Percentiles rank a stretch among this genome's conserved stretches.
These are phyloP conservation scores for Nanorana parkeri DNA, from an alignment of 2,113 vertebrate species.

Conservation along the genomic window DNA sequence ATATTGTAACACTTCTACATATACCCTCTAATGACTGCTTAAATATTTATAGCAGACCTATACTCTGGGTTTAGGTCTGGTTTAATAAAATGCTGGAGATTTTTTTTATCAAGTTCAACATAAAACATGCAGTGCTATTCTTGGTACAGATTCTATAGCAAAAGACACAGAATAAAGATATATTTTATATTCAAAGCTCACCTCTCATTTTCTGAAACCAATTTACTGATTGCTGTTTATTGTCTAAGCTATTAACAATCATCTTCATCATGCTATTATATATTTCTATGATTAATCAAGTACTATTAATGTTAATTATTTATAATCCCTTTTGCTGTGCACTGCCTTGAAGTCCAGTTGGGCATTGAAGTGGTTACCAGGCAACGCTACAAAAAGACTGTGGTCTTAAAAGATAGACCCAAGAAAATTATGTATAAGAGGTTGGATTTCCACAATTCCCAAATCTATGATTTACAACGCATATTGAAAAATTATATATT, in stretches of 20 bases:
- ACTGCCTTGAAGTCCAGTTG: conserved; percentile 39
- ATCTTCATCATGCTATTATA: conserved; percentile 39
- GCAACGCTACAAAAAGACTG: conserved; percentile 2
- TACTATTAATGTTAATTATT: conserved; percentile 36
- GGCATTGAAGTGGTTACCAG: conserved; percentile 33
- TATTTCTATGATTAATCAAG: conserved; percentile 26
- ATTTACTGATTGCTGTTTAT: conserved; percentile 40
- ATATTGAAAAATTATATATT: not conserved
- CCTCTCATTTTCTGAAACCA: conserved; percentile 20
- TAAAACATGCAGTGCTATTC: not conserved
- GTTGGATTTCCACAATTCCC: too few species aligned
- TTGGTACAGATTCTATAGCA: conserved; percentile 6
- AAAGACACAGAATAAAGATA: not conserved
- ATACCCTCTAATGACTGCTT: too few species aligned
- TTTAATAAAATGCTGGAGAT: too few species aligned
- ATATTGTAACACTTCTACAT: too few species aligned
- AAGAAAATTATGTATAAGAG: not conserved
- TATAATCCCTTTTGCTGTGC: conserved; percentile 28
- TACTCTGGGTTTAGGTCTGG: too few species aligned
- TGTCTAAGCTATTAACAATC: conserved; percentile 28
- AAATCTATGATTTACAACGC: conserved; percentile 3
- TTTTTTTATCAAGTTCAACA: too few species aligned
- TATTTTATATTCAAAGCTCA: conserved; percentile 28
- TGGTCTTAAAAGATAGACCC: not conserved
- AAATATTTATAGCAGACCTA: too few species aligned